Evolutionary conservation across 30 jellyfish, hydroid and myxozoan species (phyloP), one percentile per base, ranked within the genome.

Genomic region (Mastigias papua): DNA sequence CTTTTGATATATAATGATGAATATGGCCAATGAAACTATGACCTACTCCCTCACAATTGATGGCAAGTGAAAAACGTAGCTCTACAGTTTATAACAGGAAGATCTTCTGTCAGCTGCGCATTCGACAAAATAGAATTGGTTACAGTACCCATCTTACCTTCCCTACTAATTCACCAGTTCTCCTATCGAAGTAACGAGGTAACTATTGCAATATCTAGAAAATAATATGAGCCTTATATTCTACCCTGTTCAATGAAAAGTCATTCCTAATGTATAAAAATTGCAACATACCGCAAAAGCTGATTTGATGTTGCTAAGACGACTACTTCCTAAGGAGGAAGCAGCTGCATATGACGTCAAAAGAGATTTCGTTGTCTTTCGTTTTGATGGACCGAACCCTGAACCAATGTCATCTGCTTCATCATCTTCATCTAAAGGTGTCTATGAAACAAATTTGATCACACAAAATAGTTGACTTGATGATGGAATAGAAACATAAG

Each of bases 321-420:
- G 90, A 48, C 90, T 82, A 69, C 86, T 73, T 6, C 94, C 97
- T 42, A 84, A 26, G 22, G 97, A 75, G 5, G 97, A 73, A 15
- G 97, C 88, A 83, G 93, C 90, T 4, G 97, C 94, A 78, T 94
- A 94, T 0, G 98, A 94, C 19, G 98, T 94, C 51, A 94, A 61
- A 50, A 94, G 79, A 6, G 97, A 86, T 29, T 97, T 78, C 1
- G 97, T 66, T 6, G 97, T 94, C 58, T 86, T 90, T 78, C 88
- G 91, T 42, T 51, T 74, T 17, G 83, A 37, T 22, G 68, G 63
- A 34, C 83, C 83, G n/a, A 72, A 72, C 21, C 89, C 95, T 67
- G 95, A 91, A 15, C 90, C 93, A 7, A 82, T 88, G 23, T 81
- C 97, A 46, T 66, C 91, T 1, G 75, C 68, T 23, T 94, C 98